phyloP scores from a whole-genome alignment of 2,888 invertebrate genomes.

The Agelastica alni region DNA sequence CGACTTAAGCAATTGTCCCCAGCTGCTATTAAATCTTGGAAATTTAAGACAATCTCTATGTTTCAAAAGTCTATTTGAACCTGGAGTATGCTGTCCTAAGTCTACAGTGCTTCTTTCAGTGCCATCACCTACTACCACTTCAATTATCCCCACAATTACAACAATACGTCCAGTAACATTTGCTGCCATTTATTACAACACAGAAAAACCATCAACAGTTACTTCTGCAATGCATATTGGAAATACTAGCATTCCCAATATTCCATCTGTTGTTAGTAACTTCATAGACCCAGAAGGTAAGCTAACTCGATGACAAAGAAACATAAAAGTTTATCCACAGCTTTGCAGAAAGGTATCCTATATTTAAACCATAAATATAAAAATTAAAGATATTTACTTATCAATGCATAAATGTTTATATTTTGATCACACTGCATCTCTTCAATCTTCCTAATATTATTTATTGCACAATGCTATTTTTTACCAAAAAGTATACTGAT shows the following conservation, averaged over 20 bases:
- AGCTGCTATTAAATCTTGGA: conserved; percentile 77
- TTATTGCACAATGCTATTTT: no score
- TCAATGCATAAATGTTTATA: background rate
- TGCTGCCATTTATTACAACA: conserved; percentile 41
- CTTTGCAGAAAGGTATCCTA: background rate
- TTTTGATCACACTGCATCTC: background rate
- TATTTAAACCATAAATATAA: background rate
- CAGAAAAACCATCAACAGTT: conserved; percentile 31
- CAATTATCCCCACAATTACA: conserved; percentile 47
- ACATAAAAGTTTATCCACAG: no score
- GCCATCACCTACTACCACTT: conserved; percentile 42
- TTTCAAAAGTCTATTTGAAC: conserved; percentile 88
- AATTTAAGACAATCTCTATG: conserved; percentile 85
- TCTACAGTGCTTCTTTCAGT: conserved; percentile 51
- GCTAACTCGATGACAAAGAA: no score
- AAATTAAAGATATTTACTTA: no score
- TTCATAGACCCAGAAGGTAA: conserved; percentile 62
- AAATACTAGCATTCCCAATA: conserved; percentile 10
- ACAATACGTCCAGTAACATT: conserved; percentile 36
- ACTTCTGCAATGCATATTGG: background rate
- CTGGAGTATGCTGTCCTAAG: conserved; percentile 87
- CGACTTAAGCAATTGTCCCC: conserved; percentile 87
- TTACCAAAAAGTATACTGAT: background rate
- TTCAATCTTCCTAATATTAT: background rate
- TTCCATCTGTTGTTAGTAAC: conserved; percentile 42